phyloP scores from a whole-genome alignment of 2,113 vertebrate genomes.

The Oncorhynchus masou region DNA sequence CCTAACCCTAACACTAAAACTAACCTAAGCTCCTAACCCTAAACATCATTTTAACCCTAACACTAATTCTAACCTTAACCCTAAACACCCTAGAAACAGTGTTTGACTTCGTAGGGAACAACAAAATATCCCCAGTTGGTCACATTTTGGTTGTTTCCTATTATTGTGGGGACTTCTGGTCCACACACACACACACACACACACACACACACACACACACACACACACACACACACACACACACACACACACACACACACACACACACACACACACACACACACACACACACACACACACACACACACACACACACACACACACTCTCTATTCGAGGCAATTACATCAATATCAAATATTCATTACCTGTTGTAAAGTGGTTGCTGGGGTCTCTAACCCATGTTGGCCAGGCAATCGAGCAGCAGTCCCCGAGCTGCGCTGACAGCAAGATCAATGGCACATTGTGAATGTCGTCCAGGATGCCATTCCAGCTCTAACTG shows the following conservation, averaged over 20 bases:
- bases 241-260: not conserved
- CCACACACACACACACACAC: not conserved
- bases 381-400: not conserved
- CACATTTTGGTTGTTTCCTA: no score
- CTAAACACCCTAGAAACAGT: no score
- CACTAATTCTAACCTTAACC: no score
- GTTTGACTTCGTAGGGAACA: no score
- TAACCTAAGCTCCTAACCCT: no score
- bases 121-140: no score
- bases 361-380: slow-evolving; percentile 7
- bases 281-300: not conserved
- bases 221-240: not conserved
- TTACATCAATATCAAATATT: slow-evolving; percentile 20
- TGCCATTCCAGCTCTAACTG: slow-evolving; percentile 40
- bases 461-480: slow-evolving; percentile 24
- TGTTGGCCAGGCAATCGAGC: slow-evolving; percentile 1
- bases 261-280: not conserved
- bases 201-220: not conserved
- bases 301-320: not conserved
- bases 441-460: slow-evolving; percentile 49
- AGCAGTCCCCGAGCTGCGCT: not conserved
- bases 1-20: no score
- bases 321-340: not conserved
- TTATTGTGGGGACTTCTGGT: no score
- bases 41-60: no score